phyloP scores from a whole-genome alignment of 2,113 vertebrate genomes.

The Balaeniceps rex region DNA sequence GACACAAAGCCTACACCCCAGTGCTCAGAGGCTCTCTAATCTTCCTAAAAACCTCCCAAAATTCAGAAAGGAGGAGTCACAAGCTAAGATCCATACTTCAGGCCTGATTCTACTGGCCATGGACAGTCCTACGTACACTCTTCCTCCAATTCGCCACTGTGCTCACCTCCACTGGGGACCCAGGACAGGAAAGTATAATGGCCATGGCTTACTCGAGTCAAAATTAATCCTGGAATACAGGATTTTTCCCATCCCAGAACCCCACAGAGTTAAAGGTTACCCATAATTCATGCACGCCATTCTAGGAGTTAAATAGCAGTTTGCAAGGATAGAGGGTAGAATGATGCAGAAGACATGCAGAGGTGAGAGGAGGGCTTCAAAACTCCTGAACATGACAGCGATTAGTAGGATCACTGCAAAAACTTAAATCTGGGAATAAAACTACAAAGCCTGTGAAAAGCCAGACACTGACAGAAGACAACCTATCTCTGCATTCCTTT shows the following conservation, averaged over 20 bases:
- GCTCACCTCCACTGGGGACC: not conserved
- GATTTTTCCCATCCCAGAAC: not conserved
- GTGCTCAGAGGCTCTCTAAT: not conserved
- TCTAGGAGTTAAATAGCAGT: not conserved
- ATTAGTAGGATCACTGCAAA: not conserved
- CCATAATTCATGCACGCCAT: not conserved
- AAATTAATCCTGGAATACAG: not conserved
- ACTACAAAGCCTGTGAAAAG: not conserved
- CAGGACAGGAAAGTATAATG: not conserved
- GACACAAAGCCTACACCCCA: not conserved
- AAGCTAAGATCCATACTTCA: not conserved
- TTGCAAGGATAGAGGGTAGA: not conserved
- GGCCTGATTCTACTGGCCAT: not conserved
- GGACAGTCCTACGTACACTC: not conserved
- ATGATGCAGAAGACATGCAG: not conserved
- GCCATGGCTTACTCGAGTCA: not conserved
- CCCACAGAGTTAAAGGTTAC: not conserved
- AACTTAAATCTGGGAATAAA: not conserved
- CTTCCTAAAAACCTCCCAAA: not conserved
- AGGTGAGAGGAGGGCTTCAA: not conserved
- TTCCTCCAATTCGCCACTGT: not conserved
- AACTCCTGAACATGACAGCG: not conserved
- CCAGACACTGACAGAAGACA: not conserved
- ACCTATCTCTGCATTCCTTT: not conserved
- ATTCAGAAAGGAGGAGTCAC: not conserved